Conservation (phyloP, 2,888 invertebrate genomes). For the Cynaeus angustus region DNA sequence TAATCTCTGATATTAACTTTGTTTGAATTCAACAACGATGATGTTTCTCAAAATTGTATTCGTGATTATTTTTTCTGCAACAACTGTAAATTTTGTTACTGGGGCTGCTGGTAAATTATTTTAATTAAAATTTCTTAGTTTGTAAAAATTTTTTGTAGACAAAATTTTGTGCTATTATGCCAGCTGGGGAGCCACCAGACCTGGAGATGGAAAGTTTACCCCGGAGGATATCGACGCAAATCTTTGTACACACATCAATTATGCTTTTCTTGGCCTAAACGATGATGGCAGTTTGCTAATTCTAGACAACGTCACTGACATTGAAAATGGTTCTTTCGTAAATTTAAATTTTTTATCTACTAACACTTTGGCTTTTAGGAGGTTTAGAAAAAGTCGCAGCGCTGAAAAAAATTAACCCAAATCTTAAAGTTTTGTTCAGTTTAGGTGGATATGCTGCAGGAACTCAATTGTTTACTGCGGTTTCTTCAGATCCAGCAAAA, state of each 20-base stretch:
- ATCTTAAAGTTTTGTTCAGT: constrained; percentile 59
- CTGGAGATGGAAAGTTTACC: constrained; percentile 46
- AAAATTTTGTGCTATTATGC: constrained; percentile 61
- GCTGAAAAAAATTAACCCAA: constrained; percentile 57
- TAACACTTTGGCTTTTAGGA: constrained; percentile 48
- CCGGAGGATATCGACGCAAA: constrained; percentile 57
- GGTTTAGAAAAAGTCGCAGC: constrained; percentile 55
- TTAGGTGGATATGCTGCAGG: constrained; percentile 58
- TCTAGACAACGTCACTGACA: constrained; percentile 53
- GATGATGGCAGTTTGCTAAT: constrained; percentile 58
- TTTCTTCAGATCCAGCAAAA: constrained; percentile 55
- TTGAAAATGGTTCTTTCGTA: constrained; percentile 48
- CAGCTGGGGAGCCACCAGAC: constrained; percentile 55
- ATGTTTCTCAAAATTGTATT: not conserved
- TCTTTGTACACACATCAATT: constrained; percentile 58
- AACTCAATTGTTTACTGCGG: constrained; percentile 53
- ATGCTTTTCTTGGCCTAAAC: constrained; percentile 58
- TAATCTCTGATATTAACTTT: not conserved
- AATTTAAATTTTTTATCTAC: constrained; percentile 8
- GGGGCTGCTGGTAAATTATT: constrained; percentile 2
- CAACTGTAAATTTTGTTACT: not conserved
- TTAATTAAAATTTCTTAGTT: not conserved
- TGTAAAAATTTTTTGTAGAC: constrained; percentile 25
- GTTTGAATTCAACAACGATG: not conserved
- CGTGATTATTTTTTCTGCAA: not conserved